Percentiles rank a stretch among this genome's conserved stretches.
Evolutionary conservation across 2,113 vertebrate genomes (phyloP).

Genomic region (Callospermophilus lateralis): DNA sequence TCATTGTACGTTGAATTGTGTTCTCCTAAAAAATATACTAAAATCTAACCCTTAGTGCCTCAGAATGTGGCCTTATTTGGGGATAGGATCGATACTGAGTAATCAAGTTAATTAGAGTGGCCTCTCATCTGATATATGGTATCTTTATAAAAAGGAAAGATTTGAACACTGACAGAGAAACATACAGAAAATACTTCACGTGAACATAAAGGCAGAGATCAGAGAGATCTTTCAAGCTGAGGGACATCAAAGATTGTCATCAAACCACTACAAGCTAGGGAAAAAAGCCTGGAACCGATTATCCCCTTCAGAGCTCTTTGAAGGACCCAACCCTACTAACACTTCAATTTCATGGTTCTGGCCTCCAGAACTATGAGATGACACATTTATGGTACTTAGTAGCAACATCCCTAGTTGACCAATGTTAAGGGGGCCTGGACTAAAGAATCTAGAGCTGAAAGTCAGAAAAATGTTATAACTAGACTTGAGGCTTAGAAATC

Average conservation of each 20-base stretch:
- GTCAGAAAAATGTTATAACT: not conserved
- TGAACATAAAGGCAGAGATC: conserved; percentile 15
- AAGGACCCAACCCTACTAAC: not conserved
- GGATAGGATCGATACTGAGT: not conserved
- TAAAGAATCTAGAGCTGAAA: not conserved
- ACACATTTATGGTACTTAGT: not conserved
- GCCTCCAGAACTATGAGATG: not conserved
- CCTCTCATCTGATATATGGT: not conserved
- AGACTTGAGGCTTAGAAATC: not conserved
- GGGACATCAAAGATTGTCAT: not conserved
- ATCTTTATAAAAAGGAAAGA: conserved; percentile 24
- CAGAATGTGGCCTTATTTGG: not conserved
- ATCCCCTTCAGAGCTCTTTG: not conserved
- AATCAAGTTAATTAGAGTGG: not conserved
- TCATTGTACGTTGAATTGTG: not conserved
- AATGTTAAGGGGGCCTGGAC: not conserved
- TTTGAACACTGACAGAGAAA: not conserved
- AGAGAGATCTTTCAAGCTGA: not conserved
- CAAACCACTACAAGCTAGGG: not conserved
- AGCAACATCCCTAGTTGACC: not conserved
- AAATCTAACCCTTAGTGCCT: not conserved
- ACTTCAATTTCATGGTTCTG: not conserved
- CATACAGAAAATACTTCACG: not conserved
- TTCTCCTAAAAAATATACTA: not conserved
- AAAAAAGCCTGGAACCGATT: not conserved